Base-by-base conservation (phyloP, 1,140 invertebrate species). In the Cecropterus lyciades region DNA sequence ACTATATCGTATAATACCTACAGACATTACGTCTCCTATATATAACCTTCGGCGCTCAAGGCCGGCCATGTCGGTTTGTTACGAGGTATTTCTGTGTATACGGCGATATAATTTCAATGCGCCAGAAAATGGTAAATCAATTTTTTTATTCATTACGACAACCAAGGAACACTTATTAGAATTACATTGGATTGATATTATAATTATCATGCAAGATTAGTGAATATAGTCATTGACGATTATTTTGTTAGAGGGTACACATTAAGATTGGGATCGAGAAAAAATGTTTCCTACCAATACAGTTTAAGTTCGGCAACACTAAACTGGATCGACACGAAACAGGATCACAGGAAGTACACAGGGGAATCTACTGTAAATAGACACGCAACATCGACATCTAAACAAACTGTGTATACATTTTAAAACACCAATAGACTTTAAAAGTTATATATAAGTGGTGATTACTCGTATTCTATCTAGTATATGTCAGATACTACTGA, bases 11-110 rank as follows among this genome's bases (percentile, higher is more conserved):
- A 59, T 27, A 37, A 6, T 55, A 55, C 55, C 20, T 57, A 57
- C 11, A 45, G 40, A 59, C 56, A 43, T n/a, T 11, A 33, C 43
- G 56, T 46, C 56, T 48, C 43, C 56, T 59, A 59, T 59, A 53
- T 45, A 53, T n/a, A 53, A 45, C 42, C 55, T 45, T 59, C 42
- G 55, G 55, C 55, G n/a, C 55, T 45, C n/a, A 17, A 46, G 42
- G 42, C 55, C 42, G 42, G 55, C 55, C 40, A 45, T 30, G 43
- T 57, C 55, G 24, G 42, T 46, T 57, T 57, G 40, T 57, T 30
- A 45, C 55, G 55, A 57, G 55, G 55, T 57, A 57, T 45, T 24
- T 57, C 42, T 46, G 55, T 57, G 55, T 57, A 57, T 57, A 57
- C 4, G 55, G 55, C 55, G 17, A 57, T 57, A 40, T 30, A 3